Evolutionary conservation across 2,113 vertebrate species (phyloP).

Genomic region (Neogobius melanostomus): DNA sequence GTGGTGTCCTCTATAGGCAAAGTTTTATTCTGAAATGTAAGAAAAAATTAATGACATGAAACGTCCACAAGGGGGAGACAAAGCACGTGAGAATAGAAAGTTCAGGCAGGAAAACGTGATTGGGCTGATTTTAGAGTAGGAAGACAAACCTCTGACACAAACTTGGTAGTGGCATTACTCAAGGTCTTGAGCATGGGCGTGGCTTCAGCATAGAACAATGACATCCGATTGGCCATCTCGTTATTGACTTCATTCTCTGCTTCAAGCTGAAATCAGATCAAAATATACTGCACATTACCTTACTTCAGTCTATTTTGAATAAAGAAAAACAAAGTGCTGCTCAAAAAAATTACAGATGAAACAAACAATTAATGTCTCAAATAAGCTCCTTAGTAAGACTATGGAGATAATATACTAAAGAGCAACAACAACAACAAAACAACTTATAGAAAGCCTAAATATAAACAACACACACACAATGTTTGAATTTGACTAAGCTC

Average conservation of each 20-base stretch:
- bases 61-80: constrained; percentile 59
- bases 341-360: no score
- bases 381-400: no score
- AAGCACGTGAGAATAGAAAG: not conserved
- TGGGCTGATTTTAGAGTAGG: not conserved
- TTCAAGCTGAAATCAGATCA: constrained; percentile 74
- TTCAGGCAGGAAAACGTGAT: no score
- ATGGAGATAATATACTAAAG: no score
- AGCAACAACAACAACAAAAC: not conserved
- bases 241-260: constrained; percentile 91
- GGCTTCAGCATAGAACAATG: constrained; percentile 88
- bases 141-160: constrained; percentile 84
- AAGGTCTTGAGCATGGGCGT: constrained; percentile 94
- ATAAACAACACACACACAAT: no score
- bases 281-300: not conserved
- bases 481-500: not conserved
- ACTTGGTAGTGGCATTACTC: constrained; percentile 92
- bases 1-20: constrained; percentile 93
- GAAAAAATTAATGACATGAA: not conserved
- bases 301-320: not conserved
- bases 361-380: no score
- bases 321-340: no score
- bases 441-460: no score
- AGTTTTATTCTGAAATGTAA: constrained; percentile 86
- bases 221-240: constrained; percentile 94